phyloP scores from a whole-genome alignment of 2,888 invertebrate species.

The Diaphora mendica region DNA sequence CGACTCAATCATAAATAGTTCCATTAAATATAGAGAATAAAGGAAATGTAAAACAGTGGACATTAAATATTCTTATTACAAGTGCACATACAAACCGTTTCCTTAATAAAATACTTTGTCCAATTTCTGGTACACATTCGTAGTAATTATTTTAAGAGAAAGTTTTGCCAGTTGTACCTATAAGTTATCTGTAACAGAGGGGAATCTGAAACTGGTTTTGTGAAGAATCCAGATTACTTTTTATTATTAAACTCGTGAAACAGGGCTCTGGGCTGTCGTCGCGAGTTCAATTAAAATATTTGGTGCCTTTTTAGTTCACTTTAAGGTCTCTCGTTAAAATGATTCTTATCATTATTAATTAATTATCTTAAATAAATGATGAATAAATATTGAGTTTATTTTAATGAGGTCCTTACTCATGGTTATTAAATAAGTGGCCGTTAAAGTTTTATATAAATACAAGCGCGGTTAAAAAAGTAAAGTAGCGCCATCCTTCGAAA shows the following conservation, averaged over 20 bases:
- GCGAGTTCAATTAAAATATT: slow-evolving; percentile 11
- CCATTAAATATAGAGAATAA: neutral
- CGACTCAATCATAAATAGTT: neutral
- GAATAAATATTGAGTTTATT: neutral
- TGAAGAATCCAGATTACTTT: slow-evolving; percentile 16
- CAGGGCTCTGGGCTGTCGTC: neutral
- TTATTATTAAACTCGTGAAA: neutral
- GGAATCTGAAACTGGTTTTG: slow-evolving; percentile 40
- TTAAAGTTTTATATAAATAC: neutral
- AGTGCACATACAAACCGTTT: neutral
- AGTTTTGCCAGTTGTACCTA: slow-evolving; percentile 2
- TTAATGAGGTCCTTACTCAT: neutral
- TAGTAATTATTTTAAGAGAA: slow-evolving; percentile 10
- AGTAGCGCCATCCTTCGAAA: neutral
- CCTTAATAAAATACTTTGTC: neutral
- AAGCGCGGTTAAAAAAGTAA: neutral
- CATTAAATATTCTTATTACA: neutral
- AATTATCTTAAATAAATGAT: neutral
- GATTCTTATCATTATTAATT: neutral
- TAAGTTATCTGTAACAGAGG: slow-evolving; percentile 17
- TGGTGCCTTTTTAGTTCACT: neutral
- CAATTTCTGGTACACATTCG: neutral
- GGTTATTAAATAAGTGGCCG: neutral
- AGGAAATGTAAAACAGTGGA: neutral
- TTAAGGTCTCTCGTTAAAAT: neutral